Evolutionary conservation across 2,888 invertebrate species (phyloP).

Genomic region (Endomychus coccineus): DNA sequence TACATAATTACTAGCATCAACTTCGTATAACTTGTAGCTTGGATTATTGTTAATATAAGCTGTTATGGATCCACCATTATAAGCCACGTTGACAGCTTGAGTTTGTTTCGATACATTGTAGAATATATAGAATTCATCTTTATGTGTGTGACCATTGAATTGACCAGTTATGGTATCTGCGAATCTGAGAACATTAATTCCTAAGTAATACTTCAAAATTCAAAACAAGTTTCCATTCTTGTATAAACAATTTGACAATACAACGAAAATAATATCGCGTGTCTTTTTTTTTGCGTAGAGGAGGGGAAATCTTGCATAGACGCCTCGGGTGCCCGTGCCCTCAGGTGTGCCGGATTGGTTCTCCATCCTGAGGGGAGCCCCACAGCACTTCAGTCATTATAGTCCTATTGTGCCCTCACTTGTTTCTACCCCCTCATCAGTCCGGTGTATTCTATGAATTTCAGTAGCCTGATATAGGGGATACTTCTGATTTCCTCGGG

Average conservation of each 20-base stretch:
- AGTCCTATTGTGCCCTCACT: no score
- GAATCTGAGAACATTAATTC: slow-evolving; percentile 48
- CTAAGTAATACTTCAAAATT: not conserved
- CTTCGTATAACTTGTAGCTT: slow-evolving; percentile 67
- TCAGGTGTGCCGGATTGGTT: no score
- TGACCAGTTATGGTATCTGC: slow-evolving; percentile 66
- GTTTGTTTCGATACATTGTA: slow-evolving; percentile 50
- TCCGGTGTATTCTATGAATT: no score
- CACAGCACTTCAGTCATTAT: no score
- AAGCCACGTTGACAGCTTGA: slow-evolving; percentile 58
- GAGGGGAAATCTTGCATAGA: no score
- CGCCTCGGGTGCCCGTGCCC: no score
- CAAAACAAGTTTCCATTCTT: not conserved
- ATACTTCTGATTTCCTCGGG: no score
- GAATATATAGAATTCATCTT: slow-evolving; percentile 65
- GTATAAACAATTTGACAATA: not conserved
- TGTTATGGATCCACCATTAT: slow-evolving; percentile 77
- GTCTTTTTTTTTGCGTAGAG: no score
- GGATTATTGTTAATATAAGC: slow-evolving; percentile 49
- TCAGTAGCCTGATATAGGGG: no score
- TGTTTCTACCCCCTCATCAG: no score
- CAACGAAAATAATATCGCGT: no score
- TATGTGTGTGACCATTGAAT: slow-evolving; percentile 77
- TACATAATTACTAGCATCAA: slow-evolving; percentile 46
- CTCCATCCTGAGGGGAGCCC: no score